Evolutionary conservation across 2,113 vertebrate species (phyloP), one percentile per base, ranked within the genome.

Genomic region (Pavo muticus): DNA sequence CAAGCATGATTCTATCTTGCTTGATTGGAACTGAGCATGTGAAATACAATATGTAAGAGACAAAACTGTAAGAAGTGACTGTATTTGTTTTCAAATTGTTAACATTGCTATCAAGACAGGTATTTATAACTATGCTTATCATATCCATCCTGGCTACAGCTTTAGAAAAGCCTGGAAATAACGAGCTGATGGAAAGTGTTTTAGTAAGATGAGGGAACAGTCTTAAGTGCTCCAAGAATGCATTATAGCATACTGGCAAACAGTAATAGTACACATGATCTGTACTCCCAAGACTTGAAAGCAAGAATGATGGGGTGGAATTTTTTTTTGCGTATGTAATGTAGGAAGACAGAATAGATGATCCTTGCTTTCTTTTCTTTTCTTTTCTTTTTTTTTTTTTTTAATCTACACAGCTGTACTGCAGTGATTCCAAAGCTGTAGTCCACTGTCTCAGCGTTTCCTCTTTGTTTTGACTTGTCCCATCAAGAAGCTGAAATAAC

Each of bases 181-280:
- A 80, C 57, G 27, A 83, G 64, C 84, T 79, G 93, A 87, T 21
- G 63, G 68, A 19, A 85, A 65, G 67, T 70, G 37, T 91, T 94
- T 94, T 71, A 84, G 60, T 42, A 57, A 88, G 84, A 56, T 42
- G 60, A 78, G 76, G 42, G 73, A 86, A 71, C 4, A 52, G 60
- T 40, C 67, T 74, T 67, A 95, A 91, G 93, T 88, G 92, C 83
- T 95, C 69, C 79, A 56, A 70, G 83, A 86, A 67, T 30, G 88
- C 88, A 59, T 95, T 95, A 76, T 0, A 80, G 82, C n/a, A 23
- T 45, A 0, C 76, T 25, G 81, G 48, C 76, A 78, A 86, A 68
- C 85, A 83, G 42, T 25, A 87, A 57, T 2, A 88, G 71, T 14
- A 29, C 73, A 73, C 59, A 27, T 27, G 59, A 84, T 30, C 88